Percentiles rank a stretch among this genome's conserved stretches.
These are phyloP conservation scores for Ochropacha duplaris DNA, from an alignment of 2,888 invertebrate genomes.

Conservation along the genomic window DNA sequence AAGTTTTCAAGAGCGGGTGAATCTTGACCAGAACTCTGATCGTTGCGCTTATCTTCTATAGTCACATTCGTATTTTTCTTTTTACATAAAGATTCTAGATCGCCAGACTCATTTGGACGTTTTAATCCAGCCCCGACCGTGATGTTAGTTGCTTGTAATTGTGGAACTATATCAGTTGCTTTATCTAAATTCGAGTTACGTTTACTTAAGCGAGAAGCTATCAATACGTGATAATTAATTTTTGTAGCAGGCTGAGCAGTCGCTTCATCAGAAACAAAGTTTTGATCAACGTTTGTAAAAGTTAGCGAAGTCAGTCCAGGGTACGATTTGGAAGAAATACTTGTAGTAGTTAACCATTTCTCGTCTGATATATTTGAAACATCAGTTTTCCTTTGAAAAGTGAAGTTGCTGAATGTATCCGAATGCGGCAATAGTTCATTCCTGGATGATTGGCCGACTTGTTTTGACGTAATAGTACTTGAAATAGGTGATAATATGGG, in stretches of 20 bases:
- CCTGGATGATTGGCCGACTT: neutral
- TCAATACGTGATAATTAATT: conserved; percentile 5
- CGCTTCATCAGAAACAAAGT: neutral
- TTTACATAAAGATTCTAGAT: conserved; percentile 27
- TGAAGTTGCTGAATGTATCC: neutral
- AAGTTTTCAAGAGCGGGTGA: conserved; percentile 32
- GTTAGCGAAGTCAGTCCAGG: neutral
- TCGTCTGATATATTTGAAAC: neutral
- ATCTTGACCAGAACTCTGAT: conserved; percentile 7
- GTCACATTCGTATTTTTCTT: conserved; percentile 4
- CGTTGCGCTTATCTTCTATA: neutral
- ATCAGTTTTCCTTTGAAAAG: neutral
- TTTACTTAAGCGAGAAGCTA: neutral
- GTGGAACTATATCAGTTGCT: neutral
- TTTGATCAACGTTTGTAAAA: neutral
- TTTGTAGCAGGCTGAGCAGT: neutral
- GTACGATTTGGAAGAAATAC: neutral
- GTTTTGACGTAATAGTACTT: neutral
- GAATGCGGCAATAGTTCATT: neutral
- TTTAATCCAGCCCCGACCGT: conserved; percentile 29
- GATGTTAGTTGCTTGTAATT: neutral
- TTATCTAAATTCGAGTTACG: neutral
- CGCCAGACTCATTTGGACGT: conserved; percentile 29
- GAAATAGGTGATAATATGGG: neutral
- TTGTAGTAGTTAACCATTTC: neutral